These are phyloP conservation scores for Enteromius viviparus DNA, from an alignment of 2,797 vertebrate species.

Conservation along the genomic window DNA sequence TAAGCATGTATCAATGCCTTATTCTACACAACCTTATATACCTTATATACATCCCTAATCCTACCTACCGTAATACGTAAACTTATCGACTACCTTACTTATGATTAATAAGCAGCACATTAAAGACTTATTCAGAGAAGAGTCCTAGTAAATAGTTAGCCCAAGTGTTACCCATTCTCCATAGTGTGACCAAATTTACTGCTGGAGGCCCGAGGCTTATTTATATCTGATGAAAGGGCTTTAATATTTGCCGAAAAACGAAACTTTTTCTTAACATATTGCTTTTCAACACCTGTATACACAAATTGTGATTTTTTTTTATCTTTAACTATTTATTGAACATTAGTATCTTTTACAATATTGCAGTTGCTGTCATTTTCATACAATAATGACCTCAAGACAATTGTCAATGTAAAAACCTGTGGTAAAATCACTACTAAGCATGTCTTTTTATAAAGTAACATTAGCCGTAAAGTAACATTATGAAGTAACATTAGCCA, in stretches of 20 bases:
- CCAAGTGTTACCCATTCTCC: too few relatives aligned
- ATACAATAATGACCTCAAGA: not conserved
- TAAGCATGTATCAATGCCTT: too few relatives aligned
- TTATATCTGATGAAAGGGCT: not conserved
- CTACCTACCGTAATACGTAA: too few relatives aligned
- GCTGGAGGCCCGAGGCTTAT: not conserved
- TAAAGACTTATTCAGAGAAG: too few relatives aligned
- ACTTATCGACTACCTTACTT: too few relatives aligned
- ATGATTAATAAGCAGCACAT: too few relatives aligned
- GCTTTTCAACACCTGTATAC: not conserved
- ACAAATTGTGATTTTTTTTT: not conserved
- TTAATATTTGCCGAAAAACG: not conserved
- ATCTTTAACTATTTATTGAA: not conserved
- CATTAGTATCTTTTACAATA: not conserved
- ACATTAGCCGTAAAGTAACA: not conserved
- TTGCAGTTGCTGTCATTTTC: not conserved
- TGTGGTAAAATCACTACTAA: not conserved
- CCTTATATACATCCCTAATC: too few relatives aligned
- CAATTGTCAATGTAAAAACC: not conserved
- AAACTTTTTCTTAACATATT: not conserved
- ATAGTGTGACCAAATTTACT: not conserved
- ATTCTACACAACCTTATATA: too few relatives aligned
- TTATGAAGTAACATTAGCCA: not conserved
- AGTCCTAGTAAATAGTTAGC: too few relatives aligned
- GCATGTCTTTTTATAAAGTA: not conserved